Base-by-base conservation (phyloP, 2,113 vertebrate species). In the Silurus asotus region DNA sequence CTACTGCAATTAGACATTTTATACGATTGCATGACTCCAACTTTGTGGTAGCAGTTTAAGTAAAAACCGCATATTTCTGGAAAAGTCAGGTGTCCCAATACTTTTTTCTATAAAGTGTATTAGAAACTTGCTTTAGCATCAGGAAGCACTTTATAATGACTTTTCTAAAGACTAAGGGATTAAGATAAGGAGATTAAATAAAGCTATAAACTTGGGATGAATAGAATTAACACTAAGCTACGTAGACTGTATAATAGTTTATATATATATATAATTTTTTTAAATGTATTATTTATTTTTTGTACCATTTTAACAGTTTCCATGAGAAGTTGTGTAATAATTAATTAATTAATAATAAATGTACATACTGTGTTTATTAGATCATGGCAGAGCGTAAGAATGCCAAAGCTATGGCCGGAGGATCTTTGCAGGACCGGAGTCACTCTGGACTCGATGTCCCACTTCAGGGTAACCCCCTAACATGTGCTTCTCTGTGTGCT, bases 331-430 rank as follows among this genome's bases (percentile, higher is more conserved):
- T 45, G 69, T 19, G 37, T 72, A 70, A 70, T 37, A 37, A 37
- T 37, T 37, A 37, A 37, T 37, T 2, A 37, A 37, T 37, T 37
- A 37, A 37, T 37, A 37, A 37, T 37, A 2, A 37, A 37, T 37
- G 2, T 37, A 37, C 61, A 28, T 58, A 28, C 65, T 51, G 81
- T 87, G 67, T 67, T 49, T 64, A 79, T 82, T 84, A 99, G 98
- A 99, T 99, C 94, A 99, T 99, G 98, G 97, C 98, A 0, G 98
- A 98, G 91, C 93, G 98, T 93, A 99, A 98, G 95, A 97, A 96
- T 93, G 98, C 97, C 93, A 99, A 98, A 96, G 97, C 97, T 72
- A 93, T 97, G 95, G 97, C 97, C 91, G 96, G 97, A 90, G 95
- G 95, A 82, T 96, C 97, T 1, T 92, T 96, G 79, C 97, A 95